Evolutionary conservation across 2,888 invertebrate genomes (phyloP).

Genomic region (Nephrotoma appendiculata): DNA sequence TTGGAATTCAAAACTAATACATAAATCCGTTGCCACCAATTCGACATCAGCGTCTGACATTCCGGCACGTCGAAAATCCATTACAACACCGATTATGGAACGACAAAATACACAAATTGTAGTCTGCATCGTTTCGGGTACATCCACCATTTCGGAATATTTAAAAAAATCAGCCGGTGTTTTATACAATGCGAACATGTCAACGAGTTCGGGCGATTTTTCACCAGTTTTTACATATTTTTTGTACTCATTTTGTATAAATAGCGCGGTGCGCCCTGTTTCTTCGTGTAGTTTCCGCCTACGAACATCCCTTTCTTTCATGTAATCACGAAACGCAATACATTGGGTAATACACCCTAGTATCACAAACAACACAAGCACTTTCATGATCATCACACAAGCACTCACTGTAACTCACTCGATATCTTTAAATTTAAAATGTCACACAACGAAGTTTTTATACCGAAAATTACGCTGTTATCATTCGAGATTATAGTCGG

Average conservation of each 20-base stretch:
- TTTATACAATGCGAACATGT: neutral
- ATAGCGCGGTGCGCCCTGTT: neutral
- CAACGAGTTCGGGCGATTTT: neutral
- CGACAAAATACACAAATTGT: constrained; percentile 23
- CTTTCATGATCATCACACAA: neutral
- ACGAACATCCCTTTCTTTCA: neutral
- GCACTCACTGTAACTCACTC: neutral
- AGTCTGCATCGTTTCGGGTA: constrained; percentile 10
- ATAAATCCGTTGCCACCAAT: constrained; percentile 34
- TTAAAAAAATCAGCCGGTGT: neutral
- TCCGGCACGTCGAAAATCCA: constrained; percentile 34
- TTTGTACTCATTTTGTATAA: neutral
- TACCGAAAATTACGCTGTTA: neutral
- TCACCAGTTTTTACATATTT: neutral
- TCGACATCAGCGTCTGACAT: constrained; percentile 34
- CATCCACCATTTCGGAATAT: neutral
- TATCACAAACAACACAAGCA: neutral
- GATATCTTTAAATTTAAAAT: neutral
- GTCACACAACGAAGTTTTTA: neutral
- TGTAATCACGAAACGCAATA: neutral
- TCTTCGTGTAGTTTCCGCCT: neutral
- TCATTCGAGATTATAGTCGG: neutral
- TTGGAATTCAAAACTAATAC: constrained; percentile 41
- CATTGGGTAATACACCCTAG: neutral
- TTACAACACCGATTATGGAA: constrained; percentile 18